A percentile compares a stretch with the other conserved stretches of the same genome.
Evolutionary conservation across 2,797 vertebrate genomes (phyloP).

Genomic region (Tarsius wallacei): DNA sequence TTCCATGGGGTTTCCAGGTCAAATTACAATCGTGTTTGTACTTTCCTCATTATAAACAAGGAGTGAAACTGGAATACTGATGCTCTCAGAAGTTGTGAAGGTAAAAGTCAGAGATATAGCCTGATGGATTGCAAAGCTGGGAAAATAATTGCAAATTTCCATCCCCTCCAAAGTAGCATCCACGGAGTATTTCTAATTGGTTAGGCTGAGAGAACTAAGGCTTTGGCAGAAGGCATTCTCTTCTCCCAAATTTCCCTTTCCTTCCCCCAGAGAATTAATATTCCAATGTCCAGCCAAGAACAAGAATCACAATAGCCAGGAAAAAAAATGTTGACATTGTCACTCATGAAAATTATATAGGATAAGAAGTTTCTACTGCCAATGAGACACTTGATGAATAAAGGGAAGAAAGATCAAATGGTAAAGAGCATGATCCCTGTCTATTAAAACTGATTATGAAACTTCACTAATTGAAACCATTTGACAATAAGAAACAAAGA

Average conservation of each 20-base stretch:
- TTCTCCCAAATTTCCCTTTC: slow-evolving; percentile 11
- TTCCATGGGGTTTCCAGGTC: neutral
- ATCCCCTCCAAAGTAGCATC: neutral
- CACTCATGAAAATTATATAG: neutral
- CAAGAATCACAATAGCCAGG: neutral
- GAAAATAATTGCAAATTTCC: slow-evolving; percentile 40
- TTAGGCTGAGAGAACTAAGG: slow-evolving; percentile 32
- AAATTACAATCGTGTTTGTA: slow-evolving; percentile 46
- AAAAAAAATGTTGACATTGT: neutral
- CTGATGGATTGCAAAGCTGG: neutral
- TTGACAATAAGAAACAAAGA: neutral
- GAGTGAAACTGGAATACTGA: neutral
- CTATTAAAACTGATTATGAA: slow-evolving; percentile 18
- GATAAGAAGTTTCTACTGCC: slow-evolving; percentile 10
- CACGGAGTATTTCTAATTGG: slow-evolving; percentile 5
- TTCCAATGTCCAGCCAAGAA: neutral
- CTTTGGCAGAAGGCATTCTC: slow-evolving; percentile 12
- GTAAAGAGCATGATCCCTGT: neutral
- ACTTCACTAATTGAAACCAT: slow-evolving; percentile 16
- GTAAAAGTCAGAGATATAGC: slow-evolving; percentile 23
- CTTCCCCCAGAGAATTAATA: neutral
- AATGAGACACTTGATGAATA: neutral
- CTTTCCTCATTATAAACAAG: neutral
- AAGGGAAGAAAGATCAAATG: neutral
- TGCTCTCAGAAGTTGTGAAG: slow-evolving; percentile 13